Conservation (phyloP, 2,113 vertebrate species). For the Carollia perspicillata region DNA sequence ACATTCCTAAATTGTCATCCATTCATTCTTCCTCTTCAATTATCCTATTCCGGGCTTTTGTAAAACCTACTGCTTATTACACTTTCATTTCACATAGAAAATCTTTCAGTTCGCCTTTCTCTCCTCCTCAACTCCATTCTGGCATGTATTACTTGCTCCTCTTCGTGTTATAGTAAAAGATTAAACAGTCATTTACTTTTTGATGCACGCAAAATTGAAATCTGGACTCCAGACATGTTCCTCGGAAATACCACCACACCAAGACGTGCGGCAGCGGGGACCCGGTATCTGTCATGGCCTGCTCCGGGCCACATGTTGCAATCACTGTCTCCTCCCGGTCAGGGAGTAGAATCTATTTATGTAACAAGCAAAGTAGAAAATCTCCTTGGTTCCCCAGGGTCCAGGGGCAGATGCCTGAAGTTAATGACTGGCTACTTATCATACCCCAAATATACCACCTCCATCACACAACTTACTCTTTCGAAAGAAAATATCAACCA, state of each 20-base stretch:
- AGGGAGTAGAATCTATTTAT: conserved; percentile 61
- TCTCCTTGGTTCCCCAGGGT: conserved; percentile 15
- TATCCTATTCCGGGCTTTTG: conserved; percentile 60
- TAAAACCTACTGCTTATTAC: conserved; percentile 66
- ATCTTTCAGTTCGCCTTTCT: conserved; percentile 67
- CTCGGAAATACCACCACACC: conserved; percentile 7
- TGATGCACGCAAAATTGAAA: conserved; percentile 71
- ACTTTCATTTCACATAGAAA: conserved; percentile 66
- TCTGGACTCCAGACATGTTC: conserved; percentile 45
- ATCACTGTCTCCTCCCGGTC: neutral
- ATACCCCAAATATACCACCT: conserved; percentile 70
- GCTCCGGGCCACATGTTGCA: conserved; percentile 50
- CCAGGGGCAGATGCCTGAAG: conserved; percentile 2
- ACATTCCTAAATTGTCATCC: conserved; percentile 56
- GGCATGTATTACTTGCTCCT: conserved; percentile 70
- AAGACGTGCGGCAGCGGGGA: neutral
- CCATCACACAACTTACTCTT: conserved; percentile 70
- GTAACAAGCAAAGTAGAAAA: conserved; percentile 69
- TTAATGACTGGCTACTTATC: conserved; percentile 71
- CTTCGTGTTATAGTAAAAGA: conserved; percentile 66
- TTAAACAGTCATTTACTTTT: conserved; percentile 75
- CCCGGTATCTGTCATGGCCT: neutral
- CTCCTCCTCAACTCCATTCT: conserved; percentile 63
- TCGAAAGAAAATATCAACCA: conserved; percentile 73
- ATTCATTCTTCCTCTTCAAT: conserved; percentile 67